phyloP scores from a whole-genome alignment of 1,140 invertebrate species.

The Drosophila kikkawai region DNA sequence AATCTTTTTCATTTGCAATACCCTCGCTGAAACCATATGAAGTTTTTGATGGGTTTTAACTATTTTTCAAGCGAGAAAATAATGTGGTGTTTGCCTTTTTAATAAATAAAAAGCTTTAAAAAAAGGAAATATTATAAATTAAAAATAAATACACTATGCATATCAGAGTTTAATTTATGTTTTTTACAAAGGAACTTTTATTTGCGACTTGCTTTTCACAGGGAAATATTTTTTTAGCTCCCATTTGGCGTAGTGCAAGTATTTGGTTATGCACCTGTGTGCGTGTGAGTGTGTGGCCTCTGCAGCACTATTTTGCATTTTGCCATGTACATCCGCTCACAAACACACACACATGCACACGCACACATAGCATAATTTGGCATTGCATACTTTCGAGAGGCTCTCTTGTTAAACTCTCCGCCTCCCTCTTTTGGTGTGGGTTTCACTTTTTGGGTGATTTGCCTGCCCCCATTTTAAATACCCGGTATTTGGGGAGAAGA shows the following conservation, averaged over 20 bases:
- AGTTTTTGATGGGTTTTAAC: not conserved
- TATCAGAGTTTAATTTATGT: not conserved
- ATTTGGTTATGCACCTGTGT: conserved; percentile 30
- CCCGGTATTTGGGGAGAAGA: not conserved
- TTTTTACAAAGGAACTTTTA: not conserved
- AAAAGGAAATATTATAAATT: too few relatives aligned
- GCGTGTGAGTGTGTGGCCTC: conserved; percentile 15
- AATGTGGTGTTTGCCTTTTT: not conserved
- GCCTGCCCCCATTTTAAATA: not conserved
- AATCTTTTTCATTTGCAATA: conserved; percentile 34
- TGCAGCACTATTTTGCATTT: conserved; percentile 49
- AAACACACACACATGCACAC: conserved; percentile 2
- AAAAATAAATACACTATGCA: not conserved
- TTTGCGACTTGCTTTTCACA: not conserved
- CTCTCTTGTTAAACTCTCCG: conserved; percentile 13
- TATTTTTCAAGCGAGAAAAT: not conserved
- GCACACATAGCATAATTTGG: conserved; percentile 67
- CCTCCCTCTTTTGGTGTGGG: conserved; percentile 2
- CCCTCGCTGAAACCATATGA: not conserved
- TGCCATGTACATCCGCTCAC: conserved; percentile 29
- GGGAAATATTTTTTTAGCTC: not conserved
- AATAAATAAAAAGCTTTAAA: not conserved
- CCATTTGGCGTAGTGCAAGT: conserved; percentile 27
- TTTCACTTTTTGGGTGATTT: conserved; percentile 20
- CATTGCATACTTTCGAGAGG: conserved; percentile 73